Evolutionary conservation across 1,140 invertebrate species (phyloP).

Genomic region (Scaptodrosophila lebanonensis): DNA sequence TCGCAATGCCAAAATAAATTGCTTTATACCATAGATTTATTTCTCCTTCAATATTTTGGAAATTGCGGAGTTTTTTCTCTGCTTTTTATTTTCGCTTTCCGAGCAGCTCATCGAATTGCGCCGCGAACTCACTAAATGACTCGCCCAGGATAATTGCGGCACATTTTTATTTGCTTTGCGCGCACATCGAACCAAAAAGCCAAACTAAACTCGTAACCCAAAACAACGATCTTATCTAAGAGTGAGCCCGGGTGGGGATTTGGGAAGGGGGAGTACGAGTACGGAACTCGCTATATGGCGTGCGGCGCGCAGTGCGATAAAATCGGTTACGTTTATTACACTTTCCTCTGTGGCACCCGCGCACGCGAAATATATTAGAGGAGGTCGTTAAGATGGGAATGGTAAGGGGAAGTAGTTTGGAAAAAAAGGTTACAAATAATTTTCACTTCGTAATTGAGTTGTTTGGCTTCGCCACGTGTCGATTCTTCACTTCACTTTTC

Average conservation of each 20-base stretch:
- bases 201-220: no score
- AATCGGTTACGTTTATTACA: conserved; percentile 51
- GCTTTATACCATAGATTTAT: no score
- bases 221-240: no score
- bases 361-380: conserved; percentile 37
- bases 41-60: neutral
- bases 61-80: neutral
- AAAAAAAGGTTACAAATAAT: conserved; percentile 16
- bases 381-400: conserved; percentile 6
- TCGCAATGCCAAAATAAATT: conserved; percentile 35
- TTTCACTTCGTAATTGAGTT: conserved; percentile 47
- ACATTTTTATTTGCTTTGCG: conserved; percentile 48
- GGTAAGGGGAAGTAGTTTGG: neutral
- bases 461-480: no score
- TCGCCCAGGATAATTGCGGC: conserved; percentile 46
- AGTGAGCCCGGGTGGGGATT: no score
- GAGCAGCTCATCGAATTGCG: conserved; percentile 28
- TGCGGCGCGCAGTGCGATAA: conserved; percentile 26
- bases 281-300: no score
- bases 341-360: neutral
- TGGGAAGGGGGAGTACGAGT: no score
- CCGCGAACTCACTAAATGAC: conserved; percentile 35
- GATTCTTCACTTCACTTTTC: neutral
- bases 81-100: conserved; percentile 11
- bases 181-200: conserved; percentile 4